Percentiles rank a stretch among this genome's conserved stretches.
These are phyloP conservation scores for Galeopterus variegatus DNA, from an alignment of 2,113 vertebrate genomes.

Conservation along the genomic window DNA sequence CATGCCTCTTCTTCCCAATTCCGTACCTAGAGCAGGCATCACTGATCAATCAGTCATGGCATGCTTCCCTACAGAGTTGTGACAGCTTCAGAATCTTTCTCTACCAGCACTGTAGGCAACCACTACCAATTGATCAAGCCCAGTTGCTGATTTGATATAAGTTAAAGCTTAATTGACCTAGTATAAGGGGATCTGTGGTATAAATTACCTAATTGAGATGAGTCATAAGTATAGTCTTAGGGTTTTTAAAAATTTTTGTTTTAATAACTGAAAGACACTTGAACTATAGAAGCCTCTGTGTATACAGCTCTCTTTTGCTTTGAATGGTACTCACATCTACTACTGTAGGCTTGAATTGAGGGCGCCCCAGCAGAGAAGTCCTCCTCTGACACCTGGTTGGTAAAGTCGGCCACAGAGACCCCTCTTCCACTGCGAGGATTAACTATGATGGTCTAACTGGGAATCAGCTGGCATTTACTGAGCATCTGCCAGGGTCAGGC, in stretches of 20 bases:
- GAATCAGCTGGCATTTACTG: background rate
- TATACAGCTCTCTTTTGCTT: background rate
- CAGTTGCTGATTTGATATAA: background rate
- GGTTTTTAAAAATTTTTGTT: background rate
- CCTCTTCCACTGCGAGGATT: background rate
- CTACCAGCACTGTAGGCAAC: background rate
- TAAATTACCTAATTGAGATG: background rate
- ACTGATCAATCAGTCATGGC: background rate
- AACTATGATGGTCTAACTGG: background rate
- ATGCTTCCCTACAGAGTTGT: background rate
- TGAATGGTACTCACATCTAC: too few relatives aligned
- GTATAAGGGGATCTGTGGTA: background rate
- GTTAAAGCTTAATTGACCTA: background rate
- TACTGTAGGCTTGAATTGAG: background rate
- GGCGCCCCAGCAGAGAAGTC: background rate
- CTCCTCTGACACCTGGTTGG: accelerated
- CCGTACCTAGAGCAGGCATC: background rate
- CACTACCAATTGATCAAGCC: background rate
- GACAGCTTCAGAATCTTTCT: background rate
- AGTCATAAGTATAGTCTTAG: background rate
- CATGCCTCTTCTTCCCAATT: background rate
- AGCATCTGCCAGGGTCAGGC: background rate
- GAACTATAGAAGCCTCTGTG: background rate
- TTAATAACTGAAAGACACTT: background rate
- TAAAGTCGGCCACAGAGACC: background rate